Percentiles rank a stretch among this genome's conserved stretches.
Evolutionary conservation across 2,113 vertebrate species (phyloP).

Genomic region (Onychorhynchus coronatus): DNA sequence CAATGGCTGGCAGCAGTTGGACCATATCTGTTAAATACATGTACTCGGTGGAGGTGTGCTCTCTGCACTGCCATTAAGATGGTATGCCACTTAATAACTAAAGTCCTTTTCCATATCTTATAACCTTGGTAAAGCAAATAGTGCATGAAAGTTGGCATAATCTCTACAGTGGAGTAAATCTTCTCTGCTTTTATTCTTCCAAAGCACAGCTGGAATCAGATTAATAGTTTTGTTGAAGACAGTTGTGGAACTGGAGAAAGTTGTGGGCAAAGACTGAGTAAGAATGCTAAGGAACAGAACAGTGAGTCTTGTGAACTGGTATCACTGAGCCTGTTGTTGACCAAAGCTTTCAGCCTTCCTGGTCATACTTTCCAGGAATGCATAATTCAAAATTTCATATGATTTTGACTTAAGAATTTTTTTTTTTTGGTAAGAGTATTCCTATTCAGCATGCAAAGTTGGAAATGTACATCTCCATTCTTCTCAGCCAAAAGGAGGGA

Average conservation of each 20-base stretch:
- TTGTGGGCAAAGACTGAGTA: neutral
- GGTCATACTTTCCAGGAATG: neutral
- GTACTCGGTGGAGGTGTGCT: neutral
- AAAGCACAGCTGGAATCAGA: neutral
- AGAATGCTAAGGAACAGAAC: neutral
- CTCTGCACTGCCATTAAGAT: neutral
- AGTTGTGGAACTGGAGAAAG: neutral
- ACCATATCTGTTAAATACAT: neutral
- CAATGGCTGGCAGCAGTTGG: neutral
- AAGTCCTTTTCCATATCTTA: neutral
- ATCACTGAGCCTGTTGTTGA: neutral
- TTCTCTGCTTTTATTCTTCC: neutral
- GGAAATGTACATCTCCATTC: neutral
- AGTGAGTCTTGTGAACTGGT: neutral
- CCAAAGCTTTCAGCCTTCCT: neutral
- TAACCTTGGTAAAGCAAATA: neutral
- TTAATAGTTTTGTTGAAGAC: neutral
- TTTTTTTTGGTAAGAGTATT: neutral
- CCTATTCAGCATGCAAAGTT: neutral
- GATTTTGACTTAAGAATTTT: neutral
- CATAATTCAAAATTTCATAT: neutral
- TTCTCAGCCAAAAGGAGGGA: neutral
- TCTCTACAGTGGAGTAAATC: neutral
- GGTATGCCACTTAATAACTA: neutral
- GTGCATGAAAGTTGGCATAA: neutral